Evolutionary conservation across 2,888 invertebrate species (phyloP).

Genomic region (Cinara cedri): DNA sequence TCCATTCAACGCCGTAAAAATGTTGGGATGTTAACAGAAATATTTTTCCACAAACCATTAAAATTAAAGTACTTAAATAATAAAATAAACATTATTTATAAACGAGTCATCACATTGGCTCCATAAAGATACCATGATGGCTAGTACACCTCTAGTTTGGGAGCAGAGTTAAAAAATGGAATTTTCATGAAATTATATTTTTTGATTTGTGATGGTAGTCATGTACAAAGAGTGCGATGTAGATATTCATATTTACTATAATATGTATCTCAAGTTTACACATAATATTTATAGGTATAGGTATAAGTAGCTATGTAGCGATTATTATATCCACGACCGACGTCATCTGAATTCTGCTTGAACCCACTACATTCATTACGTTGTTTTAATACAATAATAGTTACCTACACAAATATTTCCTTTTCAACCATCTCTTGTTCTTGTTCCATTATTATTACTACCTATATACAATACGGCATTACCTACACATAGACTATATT

Average conservation of each 20-base stretch:
- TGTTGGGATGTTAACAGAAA: too few species aligned
- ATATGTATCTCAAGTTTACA: neutral
- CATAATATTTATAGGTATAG: neutral
- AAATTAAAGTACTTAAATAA: too few species aligned
- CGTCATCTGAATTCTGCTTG: neutral
- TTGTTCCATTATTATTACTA: neutral
- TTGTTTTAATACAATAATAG: neutral
- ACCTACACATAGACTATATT: too few species aligned
- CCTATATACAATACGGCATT: neutral
- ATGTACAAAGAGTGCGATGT: neutral
- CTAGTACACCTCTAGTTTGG: too few species aligned
- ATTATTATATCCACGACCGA: neutral
- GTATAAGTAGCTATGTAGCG: neutral
- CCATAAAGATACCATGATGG: too few species aligned
- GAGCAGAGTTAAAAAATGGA: too few species aligned
- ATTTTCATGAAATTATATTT: too few species aligned
- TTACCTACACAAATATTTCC: conserved; percentile 2
- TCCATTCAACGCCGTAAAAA: too few species aligned
- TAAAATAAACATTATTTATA: too few species aligned
- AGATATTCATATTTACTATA: neutral
- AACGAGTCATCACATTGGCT: too few species aligned
- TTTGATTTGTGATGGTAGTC: neutral
- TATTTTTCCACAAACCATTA: too few species aligned
- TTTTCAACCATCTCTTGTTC: conserved; percentile 2
- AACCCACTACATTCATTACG: conserved; percentile 2